These are phyloP conservation scores for Pelosia muscerda DNA, from an alignment of 2,888 invertebrate species.

Conservation along the genomic window DNA sequence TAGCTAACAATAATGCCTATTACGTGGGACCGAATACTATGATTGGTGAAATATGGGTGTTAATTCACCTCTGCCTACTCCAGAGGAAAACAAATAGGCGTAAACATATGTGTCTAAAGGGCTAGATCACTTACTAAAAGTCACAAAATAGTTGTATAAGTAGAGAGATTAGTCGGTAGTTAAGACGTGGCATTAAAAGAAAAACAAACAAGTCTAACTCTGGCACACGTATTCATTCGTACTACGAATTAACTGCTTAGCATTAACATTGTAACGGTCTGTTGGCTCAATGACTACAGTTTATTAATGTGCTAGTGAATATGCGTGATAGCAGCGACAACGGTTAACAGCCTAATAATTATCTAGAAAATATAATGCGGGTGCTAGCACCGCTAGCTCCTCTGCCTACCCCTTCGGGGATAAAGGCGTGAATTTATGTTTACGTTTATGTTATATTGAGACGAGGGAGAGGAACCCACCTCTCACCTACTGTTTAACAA, in stretches of 20 bases:
- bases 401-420: too few relatives aligned
- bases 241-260: conserved; percentile 36
- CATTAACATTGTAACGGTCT: conserved; percentile 40
- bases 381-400: too few relatives aligned
- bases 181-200: neutral
- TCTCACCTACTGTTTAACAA: too few relatives aligned
- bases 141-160: conserved; percentile 2
- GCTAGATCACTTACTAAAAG: neutral
- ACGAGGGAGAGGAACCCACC: too few relatives aligned
- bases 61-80: too few relatives aligned
- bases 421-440: too few relatives aligned
- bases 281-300: conserved; percentile 28
- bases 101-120: neutral
- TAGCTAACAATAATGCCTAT: too few relatives aligned
- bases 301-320: conserved; percentile 27
- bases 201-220: neutral
- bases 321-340: conserved; percentile 26
- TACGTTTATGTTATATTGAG: too few relatives aligned
- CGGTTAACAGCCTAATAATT: conserved; percentile 16
- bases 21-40: too few relatives aligned
- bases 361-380: too few relatives aligned
- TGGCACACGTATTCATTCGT: conserved; percentile 30
- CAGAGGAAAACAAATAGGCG: too few relatives aligned
- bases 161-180: neutral
- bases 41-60: too few relatives aligned